phyloP scores from a whole-genome alignment of 35 echinoderm and acorn worm genomes.

The Stichopus chloronotus region DNA sequence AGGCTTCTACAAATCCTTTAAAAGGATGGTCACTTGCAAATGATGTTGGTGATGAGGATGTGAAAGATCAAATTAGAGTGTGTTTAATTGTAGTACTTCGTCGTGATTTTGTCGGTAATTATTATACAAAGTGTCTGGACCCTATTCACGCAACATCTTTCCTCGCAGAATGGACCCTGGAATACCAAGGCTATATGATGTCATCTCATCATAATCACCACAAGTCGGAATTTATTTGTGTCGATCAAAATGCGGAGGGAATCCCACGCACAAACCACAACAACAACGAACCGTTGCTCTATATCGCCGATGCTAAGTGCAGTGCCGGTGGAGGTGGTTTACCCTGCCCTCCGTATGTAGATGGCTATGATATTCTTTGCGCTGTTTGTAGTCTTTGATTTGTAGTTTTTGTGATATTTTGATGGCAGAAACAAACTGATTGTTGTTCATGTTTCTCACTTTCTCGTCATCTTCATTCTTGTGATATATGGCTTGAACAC shows the following conservation, averaged over 20 bases:
- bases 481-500: too few species aligned
- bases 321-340: background rate
- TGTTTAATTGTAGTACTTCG: too few species aligned
- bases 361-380: background rate
- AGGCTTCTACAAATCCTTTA: too few species aligned
- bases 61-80: too few species aligned
- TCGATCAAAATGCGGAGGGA: background rate
- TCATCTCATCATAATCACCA: slow-evolving; percentile 10
- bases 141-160: background rate
- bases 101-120: too few species aligned
- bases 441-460: too few species aligned
- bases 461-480: too few species aligned
- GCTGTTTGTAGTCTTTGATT: background rate
- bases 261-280: slow-evolving; percentile 22
- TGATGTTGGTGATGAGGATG: too few species aligned
- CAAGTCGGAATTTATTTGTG: slow-evolving; percentile 1
- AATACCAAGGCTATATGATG: slow-evolving; percentile 48
- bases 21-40: too few species aligned
- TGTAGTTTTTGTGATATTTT: too few species aligned
- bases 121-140: too few species aligned
- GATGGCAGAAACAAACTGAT: too few species aligned
- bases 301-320: slow-evolving; percentile 15
- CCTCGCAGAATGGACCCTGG: slow-evolving; percentile 21
- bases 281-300: slow-evolving; percentile 8
- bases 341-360: background rate